These are phyloP conservation scores for Oreocharis arfaki DNA, from an alignment of 2,113 vertebrate genomes.

Conservation along the genomic window DNA sequence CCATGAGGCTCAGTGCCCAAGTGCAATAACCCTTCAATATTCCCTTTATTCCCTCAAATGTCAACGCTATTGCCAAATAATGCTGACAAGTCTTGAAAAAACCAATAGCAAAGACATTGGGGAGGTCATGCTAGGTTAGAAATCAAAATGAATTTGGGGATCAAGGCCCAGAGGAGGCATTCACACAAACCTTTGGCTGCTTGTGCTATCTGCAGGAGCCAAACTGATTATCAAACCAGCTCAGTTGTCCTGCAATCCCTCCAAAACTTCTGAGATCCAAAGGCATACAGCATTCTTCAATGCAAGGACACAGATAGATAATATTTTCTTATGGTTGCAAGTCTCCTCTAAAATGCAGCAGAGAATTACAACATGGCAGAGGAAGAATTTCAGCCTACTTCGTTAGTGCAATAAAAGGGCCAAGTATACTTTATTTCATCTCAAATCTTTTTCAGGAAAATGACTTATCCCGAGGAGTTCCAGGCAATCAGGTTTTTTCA, in stretches of 20 bases:
- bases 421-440: neutral
- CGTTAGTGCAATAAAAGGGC: neutral
- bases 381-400: neutral
- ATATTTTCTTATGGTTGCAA: neutral
- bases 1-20: neutral
- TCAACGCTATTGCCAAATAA: neutral
- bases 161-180: neutral
- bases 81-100: neutral
- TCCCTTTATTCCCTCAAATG: neutral
- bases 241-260: neutral
- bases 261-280: neutral
- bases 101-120: neutral
- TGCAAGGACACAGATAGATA: neutral
- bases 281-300: neutral
- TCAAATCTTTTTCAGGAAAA: neutral
- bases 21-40: neutral
- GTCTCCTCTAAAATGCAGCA: neutral
- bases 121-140: neutral
- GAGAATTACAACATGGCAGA: neutral
- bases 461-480: neutral
- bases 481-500: neutral
- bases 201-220: neutral
- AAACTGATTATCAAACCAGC: neutral
- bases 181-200: neutral
- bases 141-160: neutral